A percentile compares a stretch with the other conserved stretches of the same genome.
Evolutionary conservation across 2,113 vertebrate genomes (phyloP).

Genomic region (Strigops habroptila): DNA sequence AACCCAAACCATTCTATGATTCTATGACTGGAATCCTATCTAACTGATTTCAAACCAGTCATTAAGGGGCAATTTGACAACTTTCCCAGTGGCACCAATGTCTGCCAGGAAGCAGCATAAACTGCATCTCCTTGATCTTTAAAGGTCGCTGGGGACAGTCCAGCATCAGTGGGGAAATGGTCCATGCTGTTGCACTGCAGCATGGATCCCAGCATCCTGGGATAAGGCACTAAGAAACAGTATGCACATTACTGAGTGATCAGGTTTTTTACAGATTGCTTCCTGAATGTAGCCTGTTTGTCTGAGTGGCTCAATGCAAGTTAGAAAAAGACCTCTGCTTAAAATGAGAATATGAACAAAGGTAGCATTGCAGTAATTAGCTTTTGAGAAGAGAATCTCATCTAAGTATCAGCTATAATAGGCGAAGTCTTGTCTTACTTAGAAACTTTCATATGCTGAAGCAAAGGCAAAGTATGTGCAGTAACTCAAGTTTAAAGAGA

Average conservation of each 20-base stretch:
- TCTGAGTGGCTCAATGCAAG: background rate
- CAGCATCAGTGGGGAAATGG: background rate
- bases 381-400: background rate
- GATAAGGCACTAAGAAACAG: background rate
- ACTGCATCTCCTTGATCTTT: background rate
- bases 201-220: background rate
- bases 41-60: background rate
- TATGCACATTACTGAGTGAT: background rate
- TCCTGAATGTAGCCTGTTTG: background rate
- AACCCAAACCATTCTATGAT: background rate
- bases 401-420: background rate
- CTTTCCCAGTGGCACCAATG: background rate
- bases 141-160: background rate
- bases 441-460: background rate
- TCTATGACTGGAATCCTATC: background rate
- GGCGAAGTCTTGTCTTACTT: background rate
- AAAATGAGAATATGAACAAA: background rate
- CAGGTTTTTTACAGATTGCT: background rate
- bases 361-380: background rate
- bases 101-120: background rate
- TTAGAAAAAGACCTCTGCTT: background rate
- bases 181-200: background rate
- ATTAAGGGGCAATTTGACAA: background rate
- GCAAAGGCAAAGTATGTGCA: background rate
- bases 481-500: background rate